Base-by-base conservation (phyloP, 2,113 vertebrate species). In the Panthera leo region DNA sequence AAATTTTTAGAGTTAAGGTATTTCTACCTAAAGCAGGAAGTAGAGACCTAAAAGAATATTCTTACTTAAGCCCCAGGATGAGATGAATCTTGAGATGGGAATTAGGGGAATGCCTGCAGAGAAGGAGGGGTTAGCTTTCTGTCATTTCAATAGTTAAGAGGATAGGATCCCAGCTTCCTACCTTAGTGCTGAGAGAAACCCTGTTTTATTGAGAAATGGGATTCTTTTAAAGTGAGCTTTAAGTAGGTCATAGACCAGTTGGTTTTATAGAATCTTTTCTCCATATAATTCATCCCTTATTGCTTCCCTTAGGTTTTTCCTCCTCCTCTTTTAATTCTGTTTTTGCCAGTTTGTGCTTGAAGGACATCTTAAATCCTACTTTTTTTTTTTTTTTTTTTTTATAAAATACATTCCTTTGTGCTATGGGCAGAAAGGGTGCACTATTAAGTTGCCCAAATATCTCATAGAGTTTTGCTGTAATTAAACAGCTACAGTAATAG, bases 141-240 rank as follows among this genome's bases (percentile, higher is more conserved):
- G 29, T 94, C 31, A 29, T 89, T 97, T 95, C 58, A 51, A 1
- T 96, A 36, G 39, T 85, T 89, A 79, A 36, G 70, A 94, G 55
- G 7, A 34, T 31, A 88, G 39, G 39, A 93, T 83, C 39, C n/a
- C 36, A 84, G 48, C 9, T 85, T 96, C 45, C 34, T 92, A 9
- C 27, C 19, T 87, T 53, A 92, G 14, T 94, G 53, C 65, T 71
- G 58, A 93, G 70, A 84, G 63, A 95, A 95, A 39, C 39, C 63
- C 51, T 79, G 14, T 91, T 48, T 89, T 94, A 55, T 12, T 95
- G 65, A 91, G 39, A 95, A 95, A 95, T 71, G 31, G 70, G 31
- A 73, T 84, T 90, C 23, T 27, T 95, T 96, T 88, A 31, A 96
- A 92, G 53, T 89, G 87, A 95, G 12, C 29, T 88, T 95, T 73